Evolutionary conservation across 2,888 invertebrate species (phyloP).

Genomic region (Hydropsyche betteni): DNA sequence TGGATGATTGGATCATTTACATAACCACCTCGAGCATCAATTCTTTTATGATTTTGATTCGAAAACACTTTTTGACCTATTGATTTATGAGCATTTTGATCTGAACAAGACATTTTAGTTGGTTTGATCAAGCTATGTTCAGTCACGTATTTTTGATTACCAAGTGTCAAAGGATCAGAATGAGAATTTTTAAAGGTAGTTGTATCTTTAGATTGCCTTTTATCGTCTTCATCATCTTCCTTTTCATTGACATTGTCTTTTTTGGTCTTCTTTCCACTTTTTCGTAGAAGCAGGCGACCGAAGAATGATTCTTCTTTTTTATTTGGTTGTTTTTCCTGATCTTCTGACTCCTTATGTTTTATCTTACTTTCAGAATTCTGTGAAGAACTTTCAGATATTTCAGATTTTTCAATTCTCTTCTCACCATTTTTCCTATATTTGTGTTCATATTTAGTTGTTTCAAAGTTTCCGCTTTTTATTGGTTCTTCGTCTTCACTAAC

Average conservation of each 20-base stretch:
- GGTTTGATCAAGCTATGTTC: conserved; percentile 56
- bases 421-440: conserved; percentile 52
- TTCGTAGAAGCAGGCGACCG: conserved; percentile 73
- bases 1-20: conserved; percentile 64
- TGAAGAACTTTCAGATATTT: conserved; percentile 33
- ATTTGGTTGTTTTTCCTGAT: conserved; percentile 57
- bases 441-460: conserved; percentile 55
- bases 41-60: conserved; percentile 65
- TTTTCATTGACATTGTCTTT: conserved; percentile 64
- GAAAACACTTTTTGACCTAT: conserved; percentile 65
- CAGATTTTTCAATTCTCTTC: conserved; percentile 39
- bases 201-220: conserved; percentile 36
- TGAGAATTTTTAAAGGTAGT: conserved; percentile 7
- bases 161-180: conserved; percentile 48
- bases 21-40: conserved; percentile 66
- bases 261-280: conserved; percentile 77
- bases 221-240: conserved; percentile 54
- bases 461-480: conserved; percentile 55
- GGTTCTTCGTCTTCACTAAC: conserved; percentile 52
- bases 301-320: conserved; percentile 72
- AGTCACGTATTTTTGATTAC: conserved; percentile 52
- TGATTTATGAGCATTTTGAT: conserved; percentile 60
- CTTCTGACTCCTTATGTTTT: conserved; percentile 53
- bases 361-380: conserved; percentile 52
- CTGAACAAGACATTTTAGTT: conserved; percentile 58